phyloP scores from a whole-genome alignment of 2,113 vertebrate species.

The Daubentonia madagascariensis region DNA sequence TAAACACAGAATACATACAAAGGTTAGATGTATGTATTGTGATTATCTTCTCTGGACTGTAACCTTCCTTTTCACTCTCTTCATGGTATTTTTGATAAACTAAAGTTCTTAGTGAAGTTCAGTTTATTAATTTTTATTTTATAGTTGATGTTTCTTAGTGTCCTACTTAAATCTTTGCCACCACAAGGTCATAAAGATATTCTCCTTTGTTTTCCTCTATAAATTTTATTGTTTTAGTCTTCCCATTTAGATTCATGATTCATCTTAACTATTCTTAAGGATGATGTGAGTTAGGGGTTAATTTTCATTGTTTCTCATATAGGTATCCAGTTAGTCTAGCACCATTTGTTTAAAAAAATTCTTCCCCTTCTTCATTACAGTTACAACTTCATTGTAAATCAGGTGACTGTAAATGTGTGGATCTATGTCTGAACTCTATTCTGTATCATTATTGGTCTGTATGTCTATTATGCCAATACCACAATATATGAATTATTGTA shows the following conservation, averaged over 20 bases:
- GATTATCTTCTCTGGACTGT: neutral
- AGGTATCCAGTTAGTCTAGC: neutral
- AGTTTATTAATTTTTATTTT: neutral
- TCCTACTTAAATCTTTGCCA: neutral
- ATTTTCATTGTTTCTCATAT: constrained; percentile 7
- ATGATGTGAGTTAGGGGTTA: neutral
- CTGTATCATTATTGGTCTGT: neutral
- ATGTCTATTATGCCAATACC: neutral
- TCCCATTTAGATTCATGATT: neutral
- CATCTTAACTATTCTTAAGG: neutral
- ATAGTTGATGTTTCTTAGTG: neutral
- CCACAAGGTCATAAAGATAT: neutral
- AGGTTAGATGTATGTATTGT: neutral
- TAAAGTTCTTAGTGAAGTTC: neutral
- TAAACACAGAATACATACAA: neutral
- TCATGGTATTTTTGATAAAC: neutral
- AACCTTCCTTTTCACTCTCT: neutral
- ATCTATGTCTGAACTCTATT: neutral
- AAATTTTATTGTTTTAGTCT: neutral
- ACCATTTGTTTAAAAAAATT: neutral
- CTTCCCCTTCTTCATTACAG: neutral
- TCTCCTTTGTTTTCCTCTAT: neutral
- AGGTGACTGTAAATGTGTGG: neutral
- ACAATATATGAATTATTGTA: neutral
- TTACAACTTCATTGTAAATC: neutral